phyloP scores from a whole-genome alignment of 2,113 vertebrate species.

The Neomonachus schauinslandi region DNA sequence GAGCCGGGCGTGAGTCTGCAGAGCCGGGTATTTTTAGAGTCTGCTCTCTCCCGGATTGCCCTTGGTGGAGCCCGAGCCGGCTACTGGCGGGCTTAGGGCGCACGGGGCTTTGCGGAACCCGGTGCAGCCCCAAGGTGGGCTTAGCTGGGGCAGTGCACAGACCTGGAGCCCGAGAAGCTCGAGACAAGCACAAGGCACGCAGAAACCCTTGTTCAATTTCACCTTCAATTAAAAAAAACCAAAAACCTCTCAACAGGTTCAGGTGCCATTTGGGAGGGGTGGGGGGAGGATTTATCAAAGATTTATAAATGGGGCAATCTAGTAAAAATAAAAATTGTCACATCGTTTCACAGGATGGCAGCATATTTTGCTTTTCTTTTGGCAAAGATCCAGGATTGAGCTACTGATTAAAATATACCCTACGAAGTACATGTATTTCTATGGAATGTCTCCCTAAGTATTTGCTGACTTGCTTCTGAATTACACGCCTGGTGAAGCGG shows the following conservation, averaged over 20 bases:
- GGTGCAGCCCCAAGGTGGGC: neutral
- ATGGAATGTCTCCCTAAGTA: neutral
- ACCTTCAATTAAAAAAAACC: neutral
- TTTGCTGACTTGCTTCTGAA: neutral
- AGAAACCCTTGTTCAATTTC: neutral
- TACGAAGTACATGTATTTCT: neutral
- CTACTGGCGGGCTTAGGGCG: neutral
- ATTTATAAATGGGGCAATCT: neutral
- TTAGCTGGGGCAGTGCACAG: neutral
- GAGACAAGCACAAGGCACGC: neutral
- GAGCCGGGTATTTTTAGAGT: neutral
- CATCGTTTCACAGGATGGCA: neutral
- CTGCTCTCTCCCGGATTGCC: slow-evolving; percentile 5
- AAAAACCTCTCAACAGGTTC: neutral
- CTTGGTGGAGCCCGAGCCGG: neutral
- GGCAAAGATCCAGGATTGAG: neutral
- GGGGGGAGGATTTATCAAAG: neutral
- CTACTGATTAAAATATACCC: neutral
- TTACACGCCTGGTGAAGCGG: neutral
- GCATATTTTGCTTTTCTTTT: neutral
- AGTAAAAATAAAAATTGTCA: neutral
- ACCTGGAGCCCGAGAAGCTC: neutral
- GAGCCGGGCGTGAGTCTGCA: neutral
- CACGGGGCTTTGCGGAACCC: neutral
- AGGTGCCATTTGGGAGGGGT: neutral